Conservation (phyloP, 2,113 vertebrate genomes). For the Brachyhypopomus gauderio region DNA sequence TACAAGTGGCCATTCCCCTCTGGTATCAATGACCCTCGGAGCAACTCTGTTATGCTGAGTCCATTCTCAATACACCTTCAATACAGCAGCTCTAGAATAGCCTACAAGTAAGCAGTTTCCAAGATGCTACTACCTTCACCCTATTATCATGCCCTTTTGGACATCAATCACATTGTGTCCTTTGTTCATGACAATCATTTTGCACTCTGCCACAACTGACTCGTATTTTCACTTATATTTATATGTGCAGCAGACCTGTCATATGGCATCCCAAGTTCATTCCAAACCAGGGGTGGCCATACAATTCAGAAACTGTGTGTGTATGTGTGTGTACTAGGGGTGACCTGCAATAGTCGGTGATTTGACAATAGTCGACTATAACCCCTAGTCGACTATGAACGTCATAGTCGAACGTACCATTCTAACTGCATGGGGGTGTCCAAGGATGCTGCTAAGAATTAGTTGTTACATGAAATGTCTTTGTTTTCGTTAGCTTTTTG, state of each 20-base stretch:
- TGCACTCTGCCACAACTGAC: neutral
- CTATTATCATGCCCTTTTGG: neutral
- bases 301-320: too few relatives aligned
- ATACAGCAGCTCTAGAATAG: neutral
- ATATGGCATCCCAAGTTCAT: too few relatives aligned
- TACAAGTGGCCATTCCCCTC: neutral
- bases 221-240: neutral
- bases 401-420: too few relatives aligned
- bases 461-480: too few relatives aligned
- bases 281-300: too few relatives aligned
- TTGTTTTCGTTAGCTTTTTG: too few relatives aligned
- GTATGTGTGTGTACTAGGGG: too few relatives aligned
- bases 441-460: too few relatives aligned
- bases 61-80: neutral
- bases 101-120: neutral
- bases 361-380: too few relatives aligned
- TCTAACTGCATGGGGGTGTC: too few relatives aligned
- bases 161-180: neutral
- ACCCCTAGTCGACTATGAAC: too few relatives aligned
- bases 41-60: neutral
- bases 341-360: too few relatives aligned
- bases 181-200: neutral
- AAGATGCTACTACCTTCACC: neutral
- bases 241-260: neutral
- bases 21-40: neutral